These are phyloP conservation scores for Dione vanillae DNA, from an alignment of 2,888 invertebrate genomes.

Conservation along the genomic window DNA sequence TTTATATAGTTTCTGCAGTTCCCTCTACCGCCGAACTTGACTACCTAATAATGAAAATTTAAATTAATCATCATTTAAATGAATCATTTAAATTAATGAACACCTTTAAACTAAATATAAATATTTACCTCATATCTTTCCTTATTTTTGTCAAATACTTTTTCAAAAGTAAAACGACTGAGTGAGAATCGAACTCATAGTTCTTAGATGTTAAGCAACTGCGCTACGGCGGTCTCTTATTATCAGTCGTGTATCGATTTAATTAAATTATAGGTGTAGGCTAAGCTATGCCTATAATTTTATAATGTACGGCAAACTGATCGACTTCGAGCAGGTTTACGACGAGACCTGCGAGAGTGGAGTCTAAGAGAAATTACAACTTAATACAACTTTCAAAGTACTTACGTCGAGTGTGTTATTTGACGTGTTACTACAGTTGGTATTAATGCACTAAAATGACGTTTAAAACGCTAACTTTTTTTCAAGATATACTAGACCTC, in stretches of 20 bases:
- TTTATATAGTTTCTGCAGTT: too few species aligned
- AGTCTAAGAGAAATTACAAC: conserved; percentile 16
- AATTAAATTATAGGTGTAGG: conserved; percentile 20
- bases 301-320: not conserved
- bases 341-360: conserved; percentile 14
- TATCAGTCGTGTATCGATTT: conserved; percentile 10
- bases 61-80: too few species aligned
- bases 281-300: not conserved
- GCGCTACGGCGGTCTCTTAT: not conserved
- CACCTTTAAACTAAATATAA: too few species aligned
- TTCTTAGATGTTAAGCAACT: too few species aligned
- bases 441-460: not conserved
- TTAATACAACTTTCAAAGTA: conserved; percentile 10
- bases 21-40: too few species aligned
- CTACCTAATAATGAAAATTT: too few species aligned
- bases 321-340: conserved; percentile 22
- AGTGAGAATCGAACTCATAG: too few species aligned
- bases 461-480: not conserved
- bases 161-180: too few species aligned
- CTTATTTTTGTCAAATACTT: too few species aligned
- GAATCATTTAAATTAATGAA: too few species aligned
- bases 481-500: too few species aligned
- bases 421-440: not conserved
- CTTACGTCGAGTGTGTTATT: conserved; percentile 20
- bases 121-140: too few species aligned